A percentile compares a stretch with the other conserved stretches of the same genome.
Conservation (phyloP, 2,113 vertebrate species). For the Odontesthes bonariensis region DNA sequence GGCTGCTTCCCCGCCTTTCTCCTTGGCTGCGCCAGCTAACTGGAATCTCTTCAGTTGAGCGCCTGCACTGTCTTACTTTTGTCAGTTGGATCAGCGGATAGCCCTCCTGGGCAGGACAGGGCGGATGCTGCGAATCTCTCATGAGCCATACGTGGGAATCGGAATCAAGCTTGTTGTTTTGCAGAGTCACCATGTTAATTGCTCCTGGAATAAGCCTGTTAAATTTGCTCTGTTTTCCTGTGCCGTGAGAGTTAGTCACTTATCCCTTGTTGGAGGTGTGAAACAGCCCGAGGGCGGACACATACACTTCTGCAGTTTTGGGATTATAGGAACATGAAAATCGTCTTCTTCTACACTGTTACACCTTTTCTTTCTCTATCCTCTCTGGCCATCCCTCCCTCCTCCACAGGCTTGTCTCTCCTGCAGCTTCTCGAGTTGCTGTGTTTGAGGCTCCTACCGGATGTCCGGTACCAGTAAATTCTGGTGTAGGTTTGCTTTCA, state of each 20-base stretch:
- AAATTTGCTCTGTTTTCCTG: conserved; percentile 30
- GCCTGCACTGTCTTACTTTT: conserved; percentile 39
- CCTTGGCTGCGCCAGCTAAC: conserved; percentile 56
- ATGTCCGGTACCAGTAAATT: neutral
- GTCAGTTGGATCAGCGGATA: conserved; percentile 52
- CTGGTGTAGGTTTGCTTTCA: neutral
- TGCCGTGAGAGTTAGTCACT: conserved; percentile 47
- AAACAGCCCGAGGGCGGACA: conserved; percentile 54
- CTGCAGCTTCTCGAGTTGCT: conserved; percentile 17
- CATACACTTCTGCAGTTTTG: conserved; percentile 44
- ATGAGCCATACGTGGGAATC: conserved; percentile 31
- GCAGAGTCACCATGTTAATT: conserved; percentile 68
- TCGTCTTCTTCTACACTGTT: conserved; percentile 55
- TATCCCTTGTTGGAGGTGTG: conserved; percentile 66
- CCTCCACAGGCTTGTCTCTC: conserved; percentile 9
- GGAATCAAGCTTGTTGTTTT: conserved; percentile 55
- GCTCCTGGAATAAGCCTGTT: conserved; percentile 62
- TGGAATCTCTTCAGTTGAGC: conserved; percentile 65
- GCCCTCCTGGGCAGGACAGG: conserved; percentile 51
- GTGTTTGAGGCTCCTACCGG: conserved; percentile 19
- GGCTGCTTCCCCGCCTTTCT: conserved; percentile 54
- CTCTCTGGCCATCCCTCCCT: conserved; percentile 29
- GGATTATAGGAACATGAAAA: conserved; percentile 71
- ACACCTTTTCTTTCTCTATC: conserved; percentile 24
- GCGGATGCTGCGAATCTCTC: conserved; percentile 47